Percentiles rank a stretch among this genome's conserved stretches.
Evolutionary conservation across 2,888 invertebrate genomes (phyloP).

Genomic region (Abscondita cerata): DNA sequence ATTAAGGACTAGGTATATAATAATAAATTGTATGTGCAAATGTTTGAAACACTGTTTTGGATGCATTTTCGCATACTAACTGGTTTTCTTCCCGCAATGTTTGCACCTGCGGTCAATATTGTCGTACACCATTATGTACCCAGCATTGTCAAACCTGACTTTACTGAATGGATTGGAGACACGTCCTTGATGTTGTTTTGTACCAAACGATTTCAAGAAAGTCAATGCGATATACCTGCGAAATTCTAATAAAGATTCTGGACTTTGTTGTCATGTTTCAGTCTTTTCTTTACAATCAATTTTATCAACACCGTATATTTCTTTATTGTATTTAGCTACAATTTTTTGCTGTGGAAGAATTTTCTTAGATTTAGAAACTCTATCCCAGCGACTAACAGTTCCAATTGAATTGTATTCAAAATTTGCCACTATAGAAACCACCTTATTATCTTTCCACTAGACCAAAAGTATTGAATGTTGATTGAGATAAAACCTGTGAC

Average conservation of each 20-base stretch:
- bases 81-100: background rate
- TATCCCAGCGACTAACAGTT: background rate
- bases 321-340: constrained; percentile 18
- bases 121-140: too few species aligned
- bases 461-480: constrained; percentile 2
- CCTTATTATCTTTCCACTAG: constrained; percentile 12
- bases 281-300: constrained; percentile 1
- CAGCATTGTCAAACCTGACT: too few species aligned
- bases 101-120: too few species aligned
- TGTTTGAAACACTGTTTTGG: background rate
- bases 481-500: background rate
- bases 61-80: background rate
- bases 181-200: background rate
- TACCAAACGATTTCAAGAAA: background rate
- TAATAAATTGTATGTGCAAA: background rate
- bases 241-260: background rate
- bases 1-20: too few species aligned
- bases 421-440: constrained; percentile 2
- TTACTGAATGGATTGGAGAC: background rate
- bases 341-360: constrained; percentile 11
- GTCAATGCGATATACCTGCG: background rate
- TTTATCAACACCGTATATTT: constrained; percentile 27
- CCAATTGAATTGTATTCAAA: background rate
- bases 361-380: constrained; percentile 8
- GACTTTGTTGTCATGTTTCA: background rate